These are phyloP conservation scores for Charanyca ferruginea DNA, from an alignment of 2,888 invertebrate genomes.

Conservation along the genomic window DNA sequence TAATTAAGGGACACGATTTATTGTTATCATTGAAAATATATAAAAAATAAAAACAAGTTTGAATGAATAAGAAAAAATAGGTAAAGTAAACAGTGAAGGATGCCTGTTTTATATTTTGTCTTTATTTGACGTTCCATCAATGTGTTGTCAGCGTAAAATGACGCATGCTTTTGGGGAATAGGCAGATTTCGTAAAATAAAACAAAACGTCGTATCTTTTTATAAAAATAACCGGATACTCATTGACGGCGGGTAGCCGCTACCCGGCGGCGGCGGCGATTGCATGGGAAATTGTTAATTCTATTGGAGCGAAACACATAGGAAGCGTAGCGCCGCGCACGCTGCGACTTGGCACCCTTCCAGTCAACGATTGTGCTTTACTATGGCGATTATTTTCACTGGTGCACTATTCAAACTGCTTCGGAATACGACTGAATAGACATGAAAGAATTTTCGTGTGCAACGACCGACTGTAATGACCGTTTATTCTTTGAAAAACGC, in stretches of 20 bases:
- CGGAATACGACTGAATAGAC: slow-evolving; percentile 77
- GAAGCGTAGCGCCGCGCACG: slow-evolving; percentile 75
- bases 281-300: slow-evolving; percentile 85
- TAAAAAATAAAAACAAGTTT: slow-evolving; percentile 18
- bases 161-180: background rate
- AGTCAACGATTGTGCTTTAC: slow-evolving; percentile 86
- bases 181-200: background rate
- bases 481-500: slow-evolving; percentile 74
- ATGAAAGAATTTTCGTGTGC: slow-evolving; percentile 82
- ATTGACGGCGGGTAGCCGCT: slow-evolving; percentile 68
- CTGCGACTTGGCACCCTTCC: slow-evolving; percentile 83
- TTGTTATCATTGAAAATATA: slow-evolving; percentile 51
- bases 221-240: slow-evolving; percentile 59
- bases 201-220: slow-evolving; percentile 25
- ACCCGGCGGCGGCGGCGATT: slow-evolving; percentile 67
- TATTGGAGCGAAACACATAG: slow-evolving; percentile 84
- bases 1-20: slow-evolving; percentile 66
- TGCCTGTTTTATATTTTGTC: background rate
- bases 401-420: slow-evolving; percentile 82
- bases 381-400: slow-evolving; percentile 84
- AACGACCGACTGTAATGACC: slow-evolving; percentile 79
- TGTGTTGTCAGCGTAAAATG: background rate
- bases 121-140: background rate
- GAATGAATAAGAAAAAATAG: slow-evolving; percentile 5
- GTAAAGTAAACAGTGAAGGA: background rate